Conservation (phyloP, 2,888 invertebrate genomes). For the Pelosia muscerda region DNA sequence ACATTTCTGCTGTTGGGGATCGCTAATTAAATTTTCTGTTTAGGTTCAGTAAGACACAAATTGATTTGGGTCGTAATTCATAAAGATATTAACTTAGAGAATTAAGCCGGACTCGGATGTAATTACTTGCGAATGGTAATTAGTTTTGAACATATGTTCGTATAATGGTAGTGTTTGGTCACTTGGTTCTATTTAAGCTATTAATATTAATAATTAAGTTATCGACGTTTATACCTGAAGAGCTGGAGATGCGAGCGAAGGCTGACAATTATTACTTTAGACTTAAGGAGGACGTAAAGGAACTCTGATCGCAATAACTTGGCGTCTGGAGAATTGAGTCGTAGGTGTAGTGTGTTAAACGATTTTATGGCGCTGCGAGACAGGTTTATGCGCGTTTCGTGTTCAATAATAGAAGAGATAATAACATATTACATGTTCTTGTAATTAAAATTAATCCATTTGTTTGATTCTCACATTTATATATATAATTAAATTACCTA, state of each 20-base stretch:
- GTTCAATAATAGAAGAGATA: slow-evolving; percentile 10
- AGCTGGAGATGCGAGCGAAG: neutral
- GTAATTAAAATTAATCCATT: slow-evolving; percentile 9
- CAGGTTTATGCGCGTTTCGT: slow-evolving; percentile 18
- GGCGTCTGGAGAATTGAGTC: slow-evolving; percentile 15
- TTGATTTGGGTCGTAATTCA: slow-evolving; percentile 77
- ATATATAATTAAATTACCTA: neutral
- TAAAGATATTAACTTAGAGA: slow-evolving; percentile 62
- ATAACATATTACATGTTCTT: slow-evolving; percentile 5
- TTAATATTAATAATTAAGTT: slow-evolving; percentile 47
- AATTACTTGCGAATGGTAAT: slow-evolving; percentile 49
- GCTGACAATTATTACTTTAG: slow-evolving; percentile 10
- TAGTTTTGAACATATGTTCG: slow-evolving; percentile 46
- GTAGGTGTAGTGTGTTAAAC: slow-evolving; percentile 25
- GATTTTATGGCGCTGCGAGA: slow-evolving; percentile 29
- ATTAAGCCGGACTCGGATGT: slow-evolving; percentile 55
- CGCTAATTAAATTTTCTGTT: slow-evolving; percentile 80
- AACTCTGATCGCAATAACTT: slow-evolving; percentile 19
- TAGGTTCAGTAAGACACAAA: slow-evolving; percentile 71
- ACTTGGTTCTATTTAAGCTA: slow-evolving; percentile 37
- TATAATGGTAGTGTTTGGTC: slow-evolving; percentile 38
- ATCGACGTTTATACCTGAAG: slow-evolving; percentile 32
- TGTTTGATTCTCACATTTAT: neutral
- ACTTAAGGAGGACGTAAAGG: slow-evolving; percentile 11
- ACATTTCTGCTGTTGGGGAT: slow-evolving; percentile 69